Evolutionary conservation across 1,140 invertebrate species (phyloP).

Genomic region (Cyclina sinensis): DNA sequence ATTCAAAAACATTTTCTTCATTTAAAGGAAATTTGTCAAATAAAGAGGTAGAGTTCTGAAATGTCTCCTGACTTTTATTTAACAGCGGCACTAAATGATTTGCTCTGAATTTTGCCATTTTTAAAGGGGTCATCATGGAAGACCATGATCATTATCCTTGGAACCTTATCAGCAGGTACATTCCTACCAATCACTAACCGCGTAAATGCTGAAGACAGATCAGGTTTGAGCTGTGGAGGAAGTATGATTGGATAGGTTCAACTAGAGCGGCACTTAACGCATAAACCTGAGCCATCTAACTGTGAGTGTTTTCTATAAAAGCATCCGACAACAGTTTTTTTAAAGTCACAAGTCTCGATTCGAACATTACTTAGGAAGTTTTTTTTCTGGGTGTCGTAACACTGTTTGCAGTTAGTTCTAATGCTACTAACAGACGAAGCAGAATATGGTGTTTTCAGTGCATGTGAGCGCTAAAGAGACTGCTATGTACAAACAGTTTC

Average conservation of each 20-base stretch:
- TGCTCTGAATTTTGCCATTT: not conserved
- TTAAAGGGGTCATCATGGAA: not conserved
- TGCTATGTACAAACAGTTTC: no score
- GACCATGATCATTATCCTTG: constrained; percentile 48
- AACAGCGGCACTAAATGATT: constrained; percentile 56
- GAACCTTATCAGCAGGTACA: not conserved
- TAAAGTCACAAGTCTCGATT: constrained; percentile 31
- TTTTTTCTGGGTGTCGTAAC: constrained; percentile 31
- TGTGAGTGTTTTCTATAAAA: not conserved
- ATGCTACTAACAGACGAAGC: constrained; percentile 22
- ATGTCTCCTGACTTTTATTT: not conserved
- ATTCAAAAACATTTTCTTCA: no score
- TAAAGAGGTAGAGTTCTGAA: not conserved
- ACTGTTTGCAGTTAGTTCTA: constrained; percentile 43
- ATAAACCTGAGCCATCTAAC: constrained; percentile 60
- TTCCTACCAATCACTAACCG: not conserved
- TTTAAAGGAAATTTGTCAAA: not conserved
- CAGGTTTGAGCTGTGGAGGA: not conserved
- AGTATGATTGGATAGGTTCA: constrained; percentile 44
- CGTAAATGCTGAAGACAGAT: constrained; percentile 18
- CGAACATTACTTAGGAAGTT: constrained; percentile 54
- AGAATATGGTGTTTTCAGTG: constrained; percentile 36
- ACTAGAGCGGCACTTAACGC: constrained; percentile 38
- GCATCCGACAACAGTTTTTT: not conserved
- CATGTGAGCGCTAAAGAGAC: constrained; percentile 9